phyloP scores from a whole-genome alignment of 1,140 invertebrate genomes.

The Gryon sp. region DNA sequence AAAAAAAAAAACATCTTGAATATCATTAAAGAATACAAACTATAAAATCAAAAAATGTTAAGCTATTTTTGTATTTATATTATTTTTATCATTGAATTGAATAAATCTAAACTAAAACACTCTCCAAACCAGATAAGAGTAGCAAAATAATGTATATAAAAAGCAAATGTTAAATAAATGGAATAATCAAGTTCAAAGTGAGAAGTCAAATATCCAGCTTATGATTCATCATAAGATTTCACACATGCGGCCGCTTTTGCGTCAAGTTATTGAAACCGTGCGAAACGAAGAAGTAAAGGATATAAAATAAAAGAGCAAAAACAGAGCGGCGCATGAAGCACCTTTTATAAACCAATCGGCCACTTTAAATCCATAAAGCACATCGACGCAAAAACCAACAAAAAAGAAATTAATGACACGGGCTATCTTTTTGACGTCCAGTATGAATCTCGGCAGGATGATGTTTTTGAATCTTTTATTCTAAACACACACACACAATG shows the following conservation, averaged over 20 bases:
- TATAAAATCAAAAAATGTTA: no score
- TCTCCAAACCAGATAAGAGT: no score
- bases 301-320: slow-evolving; percentile 19
- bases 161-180: neutral
- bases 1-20: neutral
- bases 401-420: slow-evolving; percentile 47
- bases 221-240: slow-evolving; percentile 10
- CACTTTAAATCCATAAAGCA: slow-evolving; percentile 52
- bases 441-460: slow-evolving; percentile 41
- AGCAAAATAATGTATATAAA: no score
- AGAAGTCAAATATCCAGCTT: neutral
- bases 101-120: no score
- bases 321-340: neutral
- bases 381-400: slow-evolving; percentile 24
- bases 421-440: slow-evolving; percentile 40
- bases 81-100: no score
- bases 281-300: slow-evolving; percentile 7
- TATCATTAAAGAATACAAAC: no score
- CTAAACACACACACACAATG: slow-evolving; percentile 56
- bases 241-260: slow-evolving; percentile 19
- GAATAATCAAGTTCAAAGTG: neutral
- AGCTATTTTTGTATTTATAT: no score
- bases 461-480: slow-evolving; percentile 62
- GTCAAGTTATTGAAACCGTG: slow-evolving; percentile 30
- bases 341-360: slow-evolving; percentile 24